Conservation (phyloP, 1,140 invertebrate genomes). For the Camponotus pennsylvanicus region DNA sequence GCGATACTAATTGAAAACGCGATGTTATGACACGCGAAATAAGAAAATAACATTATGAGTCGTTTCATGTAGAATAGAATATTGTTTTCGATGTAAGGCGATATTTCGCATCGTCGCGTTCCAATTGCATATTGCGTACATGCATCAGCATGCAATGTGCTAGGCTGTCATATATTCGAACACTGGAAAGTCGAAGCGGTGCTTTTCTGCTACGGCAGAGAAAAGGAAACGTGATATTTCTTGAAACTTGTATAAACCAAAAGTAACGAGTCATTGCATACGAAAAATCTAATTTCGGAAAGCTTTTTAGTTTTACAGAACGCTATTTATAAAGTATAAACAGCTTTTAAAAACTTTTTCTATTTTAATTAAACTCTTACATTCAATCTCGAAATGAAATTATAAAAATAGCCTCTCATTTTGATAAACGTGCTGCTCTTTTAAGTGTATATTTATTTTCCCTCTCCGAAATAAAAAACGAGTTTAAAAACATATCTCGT, state of each 20-base stretch:
- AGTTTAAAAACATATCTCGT: not conserved
- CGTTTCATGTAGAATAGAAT: not conserved
- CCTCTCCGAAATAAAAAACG: no score
- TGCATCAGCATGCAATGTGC: conserved; percentile 38
- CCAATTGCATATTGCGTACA: conserved; percentile 9
- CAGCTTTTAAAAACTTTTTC: not conserved
- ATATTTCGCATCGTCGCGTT: conserved; percentile 28
- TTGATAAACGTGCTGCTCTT: not conserved
- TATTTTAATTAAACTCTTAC: not conserved
- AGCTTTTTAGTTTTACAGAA: not conserved
- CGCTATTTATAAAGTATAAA: not conserved
- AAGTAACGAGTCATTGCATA: not conserved
- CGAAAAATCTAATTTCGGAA: not conserved
- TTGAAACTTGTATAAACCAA: not conserved
- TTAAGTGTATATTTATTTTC: no score
- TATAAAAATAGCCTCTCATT: not conserved
- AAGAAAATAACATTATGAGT: conserved; percentile 2
- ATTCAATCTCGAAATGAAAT: not conserved
- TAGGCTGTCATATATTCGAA: conserved; percentile 15
- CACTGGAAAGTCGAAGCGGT: not conserved
- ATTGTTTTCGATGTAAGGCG: conserved; percentile 27
- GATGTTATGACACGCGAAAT: not conserved
- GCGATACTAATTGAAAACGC: not conserved
- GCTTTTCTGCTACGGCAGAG: not conserved
- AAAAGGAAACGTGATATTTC: conserved; percentile 23